These are phyloP conservation scores for Drosophila novamexicana DNA, from an alignment of 1,140 invertebrate species.

Conservation along the genomic window DNA sequence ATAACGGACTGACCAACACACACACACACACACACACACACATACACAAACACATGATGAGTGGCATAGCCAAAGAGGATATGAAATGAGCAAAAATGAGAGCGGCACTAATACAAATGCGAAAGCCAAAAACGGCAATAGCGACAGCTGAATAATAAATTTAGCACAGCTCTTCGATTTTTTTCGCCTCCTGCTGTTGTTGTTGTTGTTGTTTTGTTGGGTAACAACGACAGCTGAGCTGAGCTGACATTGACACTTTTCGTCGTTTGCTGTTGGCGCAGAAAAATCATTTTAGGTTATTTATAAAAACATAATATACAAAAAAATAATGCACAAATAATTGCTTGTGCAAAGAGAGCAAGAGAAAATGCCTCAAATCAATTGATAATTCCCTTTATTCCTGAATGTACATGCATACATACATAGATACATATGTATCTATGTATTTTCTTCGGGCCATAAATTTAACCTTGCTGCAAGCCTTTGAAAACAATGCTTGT, in stretches of 20 bases:
- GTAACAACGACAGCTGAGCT: slow-evolving; percentile 43
- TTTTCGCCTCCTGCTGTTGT: slow-evolving; percentile 45
- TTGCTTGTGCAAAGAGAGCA: too few species aligned
- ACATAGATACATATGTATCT: slow-evolving; percentile 4
- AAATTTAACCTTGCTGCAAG: background rate
- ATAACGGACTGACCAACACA: slow-evolving; percentile 12
- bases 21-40: background rate
- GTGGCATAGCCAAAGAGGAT: slow-evolving; percentile 19
- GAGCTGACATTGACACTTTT: slow-evolving; percentile 82
- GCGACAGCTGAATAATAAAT: slow-evolving; percentile 76
- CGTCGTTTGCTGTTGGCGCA: slow-evolving; percentile 56
- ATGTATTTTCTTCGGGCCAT: background rate
- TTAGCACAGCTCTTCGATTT: slow-evolving; percentile 76
- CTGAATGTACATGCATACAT: background rate
- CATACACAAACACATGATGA: background rate
- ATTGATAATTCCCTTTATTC: too few species aligned
- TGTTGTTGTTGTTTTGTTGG: slow-evolving; percentile 42
- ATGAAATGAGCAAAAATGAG: slow-evolving; percentile 9
- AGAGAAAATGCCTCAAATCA: too few species aligned
- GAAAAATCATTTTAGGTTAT: slow-evolving; percentile 75
- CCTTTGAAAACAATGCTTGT: background rate
- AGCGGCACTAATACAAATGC: slow-evolving; percentile 17
- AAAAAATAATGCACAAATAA: slow-evolving; percentile 1
- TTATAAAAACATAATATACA: slow-evolving; percentile 63
- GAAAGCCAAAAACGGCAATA: slow-evolving; percentile 38